phyloP scores from a whole-genome alignment of 35 echinoderm and acorn worm genomes.

The Apostichopus parvimensis region DNA sequence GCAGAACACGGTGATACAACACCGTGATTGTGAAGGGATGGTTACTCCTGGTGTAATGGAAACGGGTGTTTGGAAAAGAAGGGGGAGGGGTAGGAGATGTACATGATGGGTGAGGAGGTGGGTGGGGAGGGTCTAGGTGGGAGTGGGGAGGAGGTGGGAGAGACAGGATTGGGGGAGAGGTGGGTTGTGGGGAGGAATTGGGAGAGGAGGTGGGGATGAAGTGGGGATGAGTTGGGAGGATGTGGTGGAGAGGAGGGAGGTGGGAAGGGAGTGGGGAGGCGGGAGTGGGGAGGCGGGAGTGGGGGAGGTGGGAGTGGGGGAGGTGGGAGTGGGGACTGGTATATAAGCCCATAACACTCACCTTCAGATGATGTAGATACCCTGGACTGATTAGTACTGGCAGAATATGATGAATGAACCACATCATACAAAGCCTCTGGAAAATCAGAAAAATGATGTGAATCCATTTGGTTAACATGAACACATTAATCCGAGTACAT shows the following conservation, averaged over 20 bases:
- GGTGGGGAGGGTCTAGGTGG: not conserved
- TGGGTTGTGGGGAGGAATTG: not conserved
- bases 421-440: not conserved
- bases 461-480: not conserved
- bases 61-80: too few relatives aligned
- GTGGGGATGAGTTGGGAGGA: not conserved
- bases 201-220: not conserved
- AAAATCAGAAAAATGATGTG: not conserved
- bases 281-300: too few relatives aligned
- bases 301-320: not conserved
- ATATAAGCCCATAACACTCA: not conserved
- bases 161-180: not conserved
- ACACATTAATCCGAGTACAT: too few relatives aligned
- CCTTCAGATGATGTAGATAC: constrained; percentile 30
- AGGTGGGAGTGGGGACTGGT: not conserved
- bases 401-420: not conserved
- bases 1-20: too few relatives aligned
- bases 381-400: constrained; percentile 20
- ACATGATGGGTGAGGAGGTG: too few relatives aligned
- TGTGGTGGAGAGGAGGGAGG: not conserved
- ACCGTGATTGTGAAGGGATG: too few relatives aligned
- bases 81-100: too few relatives aligned
- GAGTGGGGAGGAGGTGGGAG: constrained; percentile 27
- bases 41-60: too few relatives aligned
- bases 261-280: too few relatives aligned